These are phyloP conservation scores for Donacobius atricapilla DNA, from an alignment of 2,113 vertebrate genomes.

Conservation along the genomic window DNA sequence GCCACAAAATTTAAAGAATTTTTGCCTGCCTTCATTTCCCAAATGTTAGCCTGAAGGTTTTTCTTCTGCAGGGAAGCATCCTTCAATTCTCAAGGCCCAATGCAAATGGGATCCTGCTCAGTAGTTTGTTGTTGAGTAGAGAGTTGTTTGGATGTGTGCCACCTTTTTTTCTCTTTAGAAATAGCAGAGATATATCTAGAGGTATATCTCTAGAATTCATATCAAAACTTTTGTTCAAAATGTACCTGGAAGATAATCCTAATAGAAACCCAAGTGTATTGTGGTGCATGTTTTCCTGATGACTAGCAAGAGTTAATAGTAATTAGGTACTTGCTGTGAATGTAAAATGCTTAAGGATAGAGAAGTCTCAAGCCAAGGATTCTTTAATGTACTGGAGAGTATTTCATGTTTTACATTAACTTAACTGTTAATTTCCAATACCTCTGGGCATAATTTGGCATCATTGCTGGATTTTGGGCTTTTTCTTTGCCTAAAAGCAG, in stretches of 20 bases:
- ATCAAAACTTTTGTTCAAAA: neutral
- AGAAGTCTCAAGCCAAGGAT: neutral
- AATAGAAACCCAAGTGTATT: neutral
- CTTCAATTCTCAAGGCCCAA: neutral
- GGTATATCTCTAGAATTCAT: neutral
- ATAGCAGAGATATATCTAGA: neutral
- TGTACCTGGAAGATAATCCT: neutral
- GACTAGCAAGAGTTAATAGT: neutral
- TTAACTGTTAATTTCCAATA: neutral
- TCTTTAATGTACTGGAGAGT: neutral
- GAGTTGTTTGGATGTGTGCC: neutral
- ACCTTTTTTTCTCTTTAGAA: neutral
- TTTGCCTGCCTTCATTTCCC: neutral
- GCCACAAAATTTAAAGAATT: neutral
- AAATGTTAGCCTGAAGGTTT: neutral
- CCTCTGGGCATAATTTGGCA: neutral
- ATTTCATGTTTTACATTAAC: neutral
- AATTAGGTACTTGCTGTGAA: neutral
- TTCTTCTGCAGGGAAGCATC: neutral
- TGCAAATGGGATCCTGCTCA: neutral
- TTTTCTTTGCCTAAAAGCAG: neutral
- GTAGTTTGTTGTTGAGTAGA: neutral
- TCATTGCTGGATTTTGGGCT: neutral
- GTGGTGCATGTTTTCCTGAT: neutral
- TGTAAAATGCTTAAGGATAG: neutral